Conservation (phyloP, 2,888 invertebrate species). For the Synanthedon tipuliformis region DNA sequence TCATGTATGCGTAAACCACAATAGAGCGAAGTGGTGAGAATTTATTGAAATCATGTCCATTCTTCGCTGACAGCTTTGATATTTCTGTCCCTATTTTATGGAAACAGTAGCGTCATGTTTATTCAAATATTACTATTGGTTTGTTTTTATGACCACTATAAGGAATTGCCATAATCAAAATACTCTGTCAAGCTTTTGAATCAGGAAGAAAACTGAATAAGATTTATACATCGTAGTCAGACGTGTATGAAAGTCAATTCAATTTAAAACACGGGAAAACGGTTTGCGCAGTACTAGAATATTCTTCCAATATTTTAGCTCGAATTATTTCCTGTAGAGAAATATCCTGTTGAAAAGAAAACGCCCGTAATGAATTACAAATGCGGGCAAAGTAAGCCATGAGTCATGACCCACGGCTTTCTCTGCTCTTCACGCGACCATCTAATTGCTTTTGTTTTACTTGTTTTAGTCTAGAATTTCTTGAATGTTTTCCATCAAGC, state of each 20-base stretch:
- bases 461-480: neutral
- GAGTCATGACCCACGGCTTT: conserved; percentile 32
- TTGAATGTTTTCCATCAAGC: neutral
- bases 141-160: neutral
- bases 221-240: neutral
- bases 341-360: conserved; percentile 17
- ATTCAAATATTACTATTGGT: conserved; percentile 5
- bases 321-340: conserved; percentile 4
- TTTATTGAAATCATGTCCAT: conserved; percentile 35
- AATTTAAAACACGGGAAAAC: conserved; percentile 23
- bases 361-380: conserved; percentile 36
- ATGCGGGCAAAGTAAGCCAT: conserved; percentile 42
- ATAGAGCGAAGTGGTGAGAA: conserved; percentile 30
- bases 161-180: conserved; percentile 4
- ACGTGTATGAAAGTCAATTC: conserved; percentile 20
- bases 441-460: conserved; percentile 1
- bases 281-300: conserved; percentile 2
- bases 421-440: conserved; percentile 19
- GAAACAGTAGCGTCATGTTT: conserved; percentile 9
- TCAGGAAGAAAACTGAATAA: neutral
- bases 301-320: conserved; percentile 2
- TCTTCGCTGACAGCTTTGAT: conserved; percentile 12
- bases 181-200: neutral
- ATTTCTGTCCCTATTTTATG: conserved; percentile 4
- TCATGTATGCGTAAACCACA: conserved; percentile 16